Evolutionary conservation across 2,888 invertebrate genomes (phyloP).

Genomic region (Mimas tiliae): DNA sequence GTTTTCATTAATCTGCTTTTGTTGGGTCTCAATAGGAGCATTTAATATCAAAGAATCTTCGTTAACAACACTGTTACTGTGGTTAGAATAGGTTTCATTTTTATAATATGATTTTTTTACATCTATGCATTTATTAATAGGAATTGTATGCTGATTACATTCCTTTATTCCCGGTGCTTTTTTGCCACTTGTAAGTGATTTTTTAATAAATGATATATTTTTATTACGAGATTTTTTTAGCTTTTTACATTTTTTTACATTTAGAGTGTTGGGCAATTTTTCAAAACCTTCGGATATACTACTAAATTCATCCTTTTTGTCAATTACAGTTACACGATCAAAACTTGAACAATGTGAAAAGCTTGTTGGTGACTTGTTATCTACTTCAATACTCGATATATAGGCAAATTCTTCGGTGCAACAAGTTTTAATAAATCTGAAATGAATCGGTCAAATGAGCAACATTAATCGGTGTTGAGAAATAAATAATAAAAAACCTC

Average conservation of each 20-base stretch:
- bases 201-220: constrained; percentile 34
- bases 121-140: background rate
- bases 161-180: constrained; percentile 32
- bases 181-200: constrained; percentile 30
- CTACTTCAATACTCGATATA: constrained; percentile 63
- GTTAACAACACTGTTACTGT: background rate
- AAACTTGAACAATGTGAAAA: constrained; percentile 62
- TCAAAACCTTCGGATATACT: constrained; percentile 45
- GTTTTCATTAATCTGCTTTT: background rate
- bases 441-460: constrained; percentile 29
- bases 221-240: constrained; percentile 34
- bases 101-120: constrained; percentile 3
- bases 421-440: constrained; percentile 66
- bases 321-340: constrained; percentile 72
- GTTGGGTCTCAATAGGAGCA: background rate
- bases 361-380: constrained; percentile 46
- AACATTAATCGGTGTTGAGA: background rate
- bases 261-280: constrained; percentile 39
- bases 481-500: background rate
- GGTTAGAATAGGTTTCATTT: background rate
- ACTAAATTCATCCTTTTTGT: constrained; percentile 53
- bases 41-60: background rate
- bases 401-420: constrained; percentile 69
- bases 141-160: constrained; percentile 2
- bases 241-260: constrained; percentile 37